Base-by-base conservation (phyloP, 2,113 vertebrate genomes). In the Microtus oregoni region DNA sequence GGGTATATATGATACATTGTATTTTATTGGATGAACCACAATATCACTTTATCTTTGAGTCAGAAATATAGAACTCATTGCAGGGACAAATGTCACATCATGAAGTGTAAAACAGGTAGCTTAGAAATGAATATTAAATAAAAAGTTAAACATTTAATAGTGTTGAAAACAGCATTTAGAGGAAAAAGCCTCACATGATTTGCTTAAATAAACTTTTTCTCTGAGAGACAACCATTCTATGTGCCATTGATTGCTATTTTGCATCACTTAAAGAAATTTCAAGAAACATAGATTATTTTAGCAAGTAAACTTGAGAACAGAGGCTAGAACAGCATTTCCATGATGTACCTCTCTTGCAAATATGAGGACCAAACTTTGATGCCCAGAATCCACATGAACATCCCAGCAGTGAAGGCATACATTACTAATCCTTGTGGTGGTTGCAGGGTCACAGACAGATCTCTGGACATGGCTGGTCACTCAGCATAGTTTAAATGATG, bases 61-160 rank as follows among this genome's bases (percentile, higher is more conserved):
- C 17, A 73, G 26, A 77, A 68, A 4, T 35, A 32, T 3, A 41
- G 41, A 86, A 7, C 7, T 63, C 20, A 24, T 75, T 88, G 38
- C 22, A 81, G 26, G 61, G 28, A n/a, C 10, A 72, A 68, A 68
- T 50, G 22, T 10, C 50, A 67, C 20, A 78, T 13, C 52, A 19
- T 24, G 1, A 6, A 90, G 24, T 50, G 67, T 24, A 85, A 68
- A 73, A 88, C 58, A 11, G 0, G 0, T 86, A 11, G 0, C 2
- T 58, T 95, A 92, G 4, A 52, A 44, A 89, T 65, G 92, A 96
- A 78, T n/a, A 91, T 38, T n/a, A 72, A 72, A 70, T 6, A 72
- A 72, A 72, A n/a, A 8, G 41, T 47, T 32, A 61, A 58, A 86
- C 76, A 63, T 30, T 65, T 35, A 52, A 82, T 63, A 78, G n/a